A percentile compares a stretch with the other conserved stretches of the same genome.
Conservation (phyloP, 2,113 vertebrate genomes). For the Brachyhypopomus gauderio region DNA sequence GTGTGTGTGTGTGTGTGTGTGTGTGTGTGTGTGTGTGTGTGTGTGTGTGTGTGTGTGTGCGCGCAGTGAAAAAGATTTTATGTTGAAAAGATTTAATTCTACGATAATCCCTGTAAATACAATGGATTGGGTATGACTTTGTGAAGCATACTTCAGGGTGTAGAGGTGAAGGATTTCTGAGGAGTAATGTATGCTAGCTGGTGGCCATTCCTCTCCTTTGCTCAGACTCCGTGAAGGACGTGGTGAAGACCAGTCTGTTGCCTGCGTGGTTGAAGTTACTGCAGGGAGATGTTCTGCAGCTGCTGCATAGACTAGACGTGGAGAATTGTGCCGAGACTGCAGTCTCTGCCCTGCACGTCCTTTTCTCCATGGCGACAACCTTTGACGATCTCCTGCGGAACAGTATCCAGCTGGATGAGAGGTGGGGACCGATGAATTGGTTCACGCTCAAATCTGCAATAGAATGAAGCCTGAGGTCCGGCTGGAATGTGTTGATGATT, state of each 20-base stretch:
- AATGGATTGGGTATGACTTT: too few species aligned
- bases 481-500: too few species aligned
- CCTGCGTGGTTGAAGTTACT: constrained; percentile 83
- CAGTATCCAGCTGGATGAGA: constrained; percentile 74
- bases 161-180: too few species aligned
- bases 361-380: constrained; percentile 74
- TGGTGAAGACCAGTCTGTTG: constrained; percentile 80
- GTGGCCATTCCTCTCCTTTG: constrained; percentile 26
- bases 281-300: constrained; percentile 81
- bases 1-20: not conserved
- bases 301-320: constrained; percentile 91
- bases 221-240: constrained; percentile 84
- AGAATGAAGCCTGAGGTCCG: too few species aligned
- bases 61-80: too few species aligned
- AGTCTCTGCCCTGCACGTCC: constrained; percentile 74
- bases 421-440: constrained; percentile 67
- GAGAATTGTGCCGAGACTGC: constrained; percentile 90
- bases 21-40: too few species aligned
- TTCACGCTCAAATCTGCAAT: too few species aligned
- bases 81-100: too few species aligned
- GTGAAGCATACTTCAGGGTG: too few species aligned
- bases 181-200: not conserved
- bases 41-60: constrained; percentile 2
- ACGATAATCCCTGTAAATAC: too few species aligned
- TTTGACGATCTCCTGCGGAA: constrained; percentile 75